Evolutionary conservation across 2,113 vertebrate species (phyloP), one percentile per base, ranked within the genome.

Genomic region (Gobiocypris rarus): DNA sequence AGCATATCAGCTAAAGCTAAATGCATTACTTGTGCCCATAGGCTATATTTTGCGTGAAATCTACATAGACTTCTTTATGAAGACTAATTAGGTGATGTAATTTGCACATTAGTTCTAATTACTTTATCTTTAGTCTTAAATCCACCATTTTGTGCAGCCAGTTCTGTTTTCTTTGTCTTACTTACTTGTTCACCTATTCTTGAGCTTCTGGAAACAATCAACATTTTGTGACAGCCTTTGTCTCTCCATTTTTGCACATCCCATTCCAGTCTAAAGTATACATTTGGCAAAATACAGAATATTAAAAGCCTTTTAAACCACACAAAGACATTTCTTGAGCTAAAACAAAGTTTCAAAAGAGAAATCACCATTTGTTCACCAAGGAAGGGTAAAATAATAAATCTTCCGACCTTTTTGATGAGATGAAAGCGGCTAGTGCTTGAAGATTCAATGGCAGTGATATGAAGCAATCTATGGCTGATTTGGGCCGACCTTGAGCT

Each of bases 401-500:
- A 54, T 70, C 79, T 69, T 63, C 61, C 7, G 59, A 67, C 63
- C 63, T 81, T 67, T 81, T 52, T 81, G 59, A 81, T 81, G 22
- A 81, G 79, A 52, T 54, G 24, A 31, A 52, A 69, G 28, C 5
- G 19, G 19, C 19, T 43, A 75, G 6, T 56, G 67, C 82, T 83
- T 80, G 28, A 81, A 81, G 24, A 81, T 67, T 69, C 79, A 67
- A 69, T 81, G 61, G 63, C 34, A 74, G 81, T 67, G 54, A 63
- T 76, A 61, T 78, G 65, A 59, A 74, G 59, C 70, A 82, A 83
- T 67, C 48, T 59, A 61, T 3, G 43, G 52, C 38, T 45, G 80
- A 84, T 82, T 65, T 50, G 26, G 58, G 61, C 48, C 59, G 82
- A 81, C 77, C 71, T 87, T 80, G 82, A 54, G 69, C 76, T 84